phyloP scores from a whole-genome alignment of 2,797 vertebrate species.

The Mallotus villosus region DNA sequence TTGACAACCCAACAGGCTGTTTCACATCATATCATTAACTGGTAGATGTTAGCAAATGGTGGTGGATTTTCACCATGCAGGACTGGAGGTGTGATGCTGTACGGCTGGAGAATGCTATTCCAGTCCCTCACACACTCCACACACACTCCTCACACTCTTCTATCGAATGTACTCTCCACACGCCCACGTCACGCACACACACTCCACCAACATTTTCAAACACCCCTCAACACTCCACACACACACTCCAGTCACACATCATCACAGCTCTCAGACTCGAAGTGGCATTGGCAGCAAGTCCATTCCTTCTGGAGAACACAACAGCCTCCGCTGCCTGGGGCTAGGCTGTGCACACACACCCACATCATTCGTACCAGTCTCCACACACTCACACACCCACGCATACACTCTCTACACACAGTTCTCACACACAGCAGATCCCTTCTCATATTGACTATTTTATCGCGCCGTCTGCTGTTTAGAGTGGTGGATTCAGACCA shows the following conservation, averaged over 20 bases:
- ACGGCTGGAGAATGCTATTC: background rate
- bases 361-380: background rate
- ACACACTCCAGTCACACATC: background rate
- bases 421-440: conserved; percentile 2
- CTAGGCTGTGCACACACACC: conserved; percentile 10
- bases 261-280: background rate
- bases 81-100: too few species aligned
- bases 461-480: background rate
- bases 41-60: background rate
- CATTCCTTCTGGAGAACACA: background rate
- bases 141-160: background rate
- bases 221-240: background rate
- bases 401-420: background rate
- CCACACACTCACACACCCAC: conserved; percentile 13
- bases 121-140: background rate
- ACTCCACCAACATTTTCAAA: background rate
- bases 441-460: background rate
- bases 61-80: background rate
- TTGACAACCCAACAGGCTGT: too few species aligned
- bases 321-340: background rate
- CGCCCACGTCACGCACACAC: background rate
- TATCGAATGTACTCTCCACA: background rate
- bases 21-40: too few species aligned
- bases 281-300: background rate
- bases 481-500: background rate